Base-by-base conservation (phyloP, 2,888 invertebrate genomes). In the Idaea straminata region DNA sequence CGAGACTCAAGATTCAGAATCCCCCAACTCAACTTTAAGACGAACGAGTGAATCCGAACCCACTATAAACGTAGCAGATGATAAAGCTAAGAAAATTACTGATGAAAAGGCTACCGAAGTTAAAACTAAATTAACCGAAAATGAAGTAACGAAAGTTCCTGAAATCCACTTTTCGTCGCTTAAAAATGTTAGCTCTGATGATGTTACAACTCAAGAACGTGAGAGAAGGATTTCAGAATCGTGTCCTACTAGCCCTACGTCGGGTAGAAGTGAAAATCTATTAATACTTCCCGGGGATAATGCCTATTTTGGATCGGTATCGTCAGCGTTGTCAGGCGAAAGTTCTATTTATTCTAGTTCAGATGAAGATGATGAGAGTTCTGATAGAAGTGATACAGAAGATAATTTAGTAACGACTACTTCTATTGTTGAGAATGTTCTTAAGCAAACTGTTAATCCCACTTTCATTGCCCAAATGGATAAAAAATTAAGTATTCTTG, bases 351-450 rank as follows among this genome's bases (percentile, higher is more conserved):
- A 88, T 72, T 81, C 91, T 0, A 87, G 86, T 67, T 88, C 91
- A 15, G 93, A 93, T 25, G 91, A 87, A 72, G 91, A 91, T 13
- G 89, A 93, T 60, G 91, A 93, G 72, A 91, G 91, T 70, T 91
- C 87, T 62, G 93, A 93, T 73, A 94, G 90, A 74, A 86, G 89
- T 59, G 93, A 94, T 68, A 83, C 85, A 61, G 89, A 92, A 62
- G 83, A 81, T 57, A 83, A 86, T 36, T 76, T 91, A 61, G 95
- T 95, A 77, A 94, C 95, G 10, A 93, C 94, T 1, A 94, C 94
- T 75, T 93, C 94, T 62, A 90, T 95, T 34, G 93, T 95, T 5
- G 92, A 93, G 74, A 92, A 94, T 47, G 94, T 95, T 25, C 73
- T 93, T 58, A 90, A 83, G 65, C 84, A 89, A 35, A 84, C 85